phyloP scores from a whole-genome alignment of 2,797 vertebrate genomes.

The Siniperca undulata region DNA sequence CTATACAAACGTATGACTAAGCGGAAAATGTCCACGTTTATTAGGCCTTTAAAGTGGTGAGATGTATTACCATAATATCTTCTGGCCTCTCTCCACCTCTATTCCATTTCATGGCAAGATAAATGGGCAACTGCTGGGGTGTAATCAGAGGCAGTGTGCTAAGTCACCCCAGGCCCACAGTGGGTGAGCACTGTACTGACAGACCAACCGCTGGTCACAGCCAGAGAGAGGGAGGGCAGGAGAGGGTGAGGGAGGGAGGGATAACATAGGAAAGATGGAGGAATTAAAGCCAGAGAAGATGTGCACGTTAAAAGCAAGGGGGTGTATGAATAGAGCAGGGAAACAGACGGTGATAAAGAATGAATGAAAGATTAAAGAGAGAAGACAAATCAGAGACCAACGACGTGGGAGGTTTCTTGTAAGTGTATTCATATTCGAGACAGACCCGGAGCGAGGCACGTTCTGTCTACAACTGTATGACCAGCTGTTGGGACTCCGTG shows the following conservation, averaged over 20 bases:
- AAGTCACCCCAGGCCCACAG: constrained; percentile 67
- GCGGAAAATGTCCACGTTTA: constrained; percentile 46
- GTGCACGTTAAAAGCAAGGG: not conserved
- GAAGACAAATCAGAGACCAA: not conserved
- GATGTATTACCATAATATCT: constrained; percentile 64
- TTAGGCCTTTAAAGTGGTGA: constrained; percentile 25
- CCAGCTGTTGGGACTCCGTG: constrained; percentile 41
- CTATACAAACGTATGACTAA: constrained; percentile 40
- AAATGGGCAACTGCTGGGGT: constrained; percentile 67
- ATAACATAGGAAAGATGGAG: constrained; percentile 7
- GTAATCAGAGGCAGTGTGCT: constrained; percentile 67
- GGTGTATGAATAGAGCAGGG: not conserved
- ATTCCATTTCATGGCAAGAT: constrained; percentile 62
- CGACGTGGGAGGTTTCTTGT: not conserved
- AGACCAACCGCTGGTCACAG: constrained; percentile 63
- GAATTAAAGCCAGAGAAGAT: constrained; percentile 1
- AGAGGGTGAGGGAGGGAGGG: not conserved
- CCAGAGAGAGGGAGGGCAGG: not conserved
- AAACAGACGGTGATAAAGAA: not conserved
- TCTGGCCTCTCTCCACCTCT: constrained; percentile 39
- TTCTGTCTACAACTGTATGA: constrained; percentile 27
- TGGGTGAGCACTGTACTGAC: constrained; percentile 57
- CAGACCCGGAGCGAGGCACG: not conserved
- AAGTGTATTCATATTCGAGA: not conserved
- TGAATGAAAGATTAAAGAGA: constrained; percentile 7